Conservation (phyloP, 1,140 invertebrate genomes). For the Zaprionus capensis region DNA sequence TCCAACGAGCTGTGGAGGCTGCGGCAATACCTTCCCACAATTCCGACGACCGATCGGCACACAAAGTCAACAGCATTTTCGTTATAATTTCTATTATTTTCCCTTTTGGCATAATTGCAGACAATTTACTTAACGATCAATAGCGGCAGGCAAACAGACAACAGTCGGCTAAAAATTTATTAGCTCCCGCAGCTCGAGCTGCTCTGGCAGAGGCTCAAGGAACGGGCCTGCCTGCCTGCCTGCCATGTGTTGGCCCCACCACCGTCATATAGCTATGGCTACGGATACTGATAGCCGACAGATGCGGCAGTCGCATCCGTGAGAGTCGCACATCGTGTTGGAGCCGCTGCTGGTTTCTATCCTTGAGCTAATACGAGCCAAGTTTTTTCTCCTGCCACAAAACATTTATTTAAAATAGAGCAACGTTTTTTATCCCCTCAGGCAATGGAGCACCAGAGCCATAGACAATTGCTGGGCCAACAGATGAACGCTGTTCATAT, state of each 20-base stretch:
- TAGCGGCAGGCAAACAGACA: conserved; percentile 71
- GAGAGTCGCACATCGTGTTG: conserved; percentile 70
- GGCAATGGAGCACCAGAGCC: conserved; percentile 46
- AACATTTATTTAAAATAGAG: conserved; percentile 82
- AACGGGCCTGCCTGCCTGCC: conserved; percentile 31
- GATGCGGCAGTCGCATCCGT: conserved; percentile 54
- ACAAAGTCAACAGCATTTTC: conserved; percentile 78
- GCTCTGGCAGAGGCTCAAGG: conserved; percentile 35
- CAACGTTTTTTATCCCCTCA: conserved; percentile 47
- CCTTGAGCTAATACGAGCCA: conserved; percentile 69
- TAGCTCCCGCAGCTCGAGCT: conserved; percentile 74
- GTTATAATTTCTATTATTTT: conserved; percentile 83
- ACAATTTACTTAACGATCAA: conserved; percentile 83
- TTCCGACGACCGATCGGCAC: conserved; percentile 41
- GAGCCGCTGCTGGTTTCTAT: conserved; percentile 56
- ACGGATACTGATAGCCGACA: conserved; percentile 44
- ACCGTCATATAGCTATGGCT: conserved; percentile 30
- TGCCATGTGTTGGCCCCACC: conserved; percentile 66
- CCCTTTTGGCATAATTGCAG: conserved; percentile 83
- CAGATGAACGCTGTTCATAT: conserved; percentile 76
- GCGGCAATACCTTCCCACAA: conserved; percentile 59
- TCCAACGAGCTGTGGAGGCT: background rate
- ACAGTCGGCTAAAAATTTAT: conserved; percentile 74
- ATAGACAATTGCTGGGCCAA: conserved; percentile 45
- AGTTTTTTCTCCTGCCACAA: conserved; percentile 68